A percentile compares a stretch with the other conserved stretches of the same genome.
Conservation (phyloP, 2,113 vertebrate genomes). For the Strigops habroptila region DNA sequence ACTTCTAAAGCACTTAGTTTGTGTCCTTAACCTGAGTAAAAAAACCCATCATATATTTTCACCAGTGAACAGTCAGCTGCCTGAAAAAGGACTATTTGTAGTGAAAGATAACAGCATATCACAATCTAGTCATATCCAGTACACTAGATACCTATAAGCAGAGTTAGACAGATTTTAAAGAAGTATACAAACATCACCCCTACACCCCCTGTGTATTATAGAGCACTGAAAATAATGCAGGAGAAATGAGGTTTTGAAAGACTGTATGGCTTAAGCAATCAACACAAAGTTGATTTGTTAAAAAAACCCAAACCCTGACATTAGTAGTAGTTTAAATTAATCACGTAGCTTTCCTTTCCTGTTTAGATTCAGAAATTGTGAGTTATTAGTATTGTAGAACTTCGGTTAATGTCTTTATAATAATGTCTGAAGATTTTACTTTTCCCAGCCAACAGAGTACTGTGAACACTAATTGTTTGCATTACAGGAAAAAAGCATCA, state of each 20-base stretch:
- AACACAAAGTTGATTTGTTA: neutral
- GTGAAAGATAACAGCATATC: neutral
- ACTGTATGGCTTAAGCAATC: neutral
- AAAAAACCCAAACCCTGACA: neutral
- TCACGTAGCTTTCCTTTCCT: neutral
- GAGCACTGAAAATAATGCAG: neutral
- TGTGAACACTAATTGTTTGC: neutral
- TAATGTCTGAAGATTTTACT: neutral
- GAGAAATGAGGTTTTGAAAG: neutral
- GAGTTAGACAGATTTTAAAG: fast-evolving
- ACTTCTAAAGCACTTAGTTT: neutral
- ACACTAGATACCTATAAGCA: neutral
- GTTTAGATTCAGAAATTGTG: neutral
- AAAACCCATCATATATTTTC: neutral
- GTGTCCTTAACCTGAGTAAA: neutral
- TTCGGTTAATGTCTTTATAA: neutral
- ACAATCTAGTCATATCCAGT: neutral
- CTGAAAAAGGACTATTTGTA: neutral
- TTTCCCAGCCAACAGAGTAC: neutral
- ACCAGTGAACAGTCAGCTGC: neutral
- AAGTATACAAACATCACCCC: neutral
- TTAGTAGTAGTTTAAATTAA: neutral
- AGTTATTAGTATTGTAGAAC: neutral
- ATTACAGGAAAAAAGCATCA: neutral
- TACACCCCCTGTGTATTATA: neutral